Conservation (phyloP, 2,797 vertebrate genomes). For the Lacerta bilineata region DNA sequence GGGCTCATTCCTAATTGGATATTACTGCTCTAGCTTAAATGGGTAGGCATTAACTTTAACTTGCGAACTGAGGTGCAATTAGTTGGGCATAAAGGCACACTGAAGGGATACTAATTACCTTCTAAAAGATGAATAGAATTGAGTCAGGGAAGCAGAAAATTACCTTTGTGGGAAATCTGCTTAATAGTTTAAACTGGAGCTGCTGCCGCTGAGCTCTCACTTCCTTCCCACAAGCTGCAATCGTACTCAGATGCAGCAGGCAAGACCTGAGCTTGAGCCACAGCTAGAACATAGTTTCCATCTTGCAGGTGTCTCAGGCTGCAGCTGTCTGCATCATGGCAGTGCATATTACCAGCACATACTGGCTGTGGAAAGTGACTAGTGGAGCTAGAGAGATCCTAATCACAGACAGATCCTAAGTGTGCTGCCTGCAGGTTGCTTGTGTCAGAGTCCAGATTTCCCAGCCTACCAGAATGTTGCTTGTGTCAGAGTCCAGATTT, state of each 20-base stretch:
- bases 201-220: background rate
- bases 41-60: conserved; percentile 71
- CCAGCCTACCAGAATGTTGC: background rate
- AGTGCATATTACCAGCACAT: background rate
- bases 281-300: background rate
- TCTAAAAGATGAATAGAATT: conserved; percentile 73
- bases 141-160: conserved; percentile 81
- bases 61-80: conserved; percentile 77
- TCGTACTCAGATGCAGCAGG: background rate
- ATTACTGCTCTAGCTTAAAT: conserved; percentile 63
- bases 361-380: background rate
- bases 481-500: background rate
- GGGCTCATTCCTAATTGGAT: conserved; percentile 65
- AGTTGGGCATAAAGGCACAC: conserved; percentile 74
- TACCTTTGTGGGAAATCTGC: conserved; percentile 72
- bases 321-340: background rate
- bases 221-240: conserved; percentile 18
- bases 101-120: conserved; percentile 75
- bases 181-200: conserved; percentile 58
- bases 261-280: background rate
- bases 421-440: background rate
- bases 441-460: background rate
- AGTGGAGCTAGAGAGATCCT: background rate
- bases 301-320: background rate
- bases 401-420: background rate